Percentiles rank a stretch among this genome's conserved stretches.
Evolutionary conservation across 2,797 vertebrate species (phyloP).

Genomic region (Sebastes taczanowskii): DNA sequence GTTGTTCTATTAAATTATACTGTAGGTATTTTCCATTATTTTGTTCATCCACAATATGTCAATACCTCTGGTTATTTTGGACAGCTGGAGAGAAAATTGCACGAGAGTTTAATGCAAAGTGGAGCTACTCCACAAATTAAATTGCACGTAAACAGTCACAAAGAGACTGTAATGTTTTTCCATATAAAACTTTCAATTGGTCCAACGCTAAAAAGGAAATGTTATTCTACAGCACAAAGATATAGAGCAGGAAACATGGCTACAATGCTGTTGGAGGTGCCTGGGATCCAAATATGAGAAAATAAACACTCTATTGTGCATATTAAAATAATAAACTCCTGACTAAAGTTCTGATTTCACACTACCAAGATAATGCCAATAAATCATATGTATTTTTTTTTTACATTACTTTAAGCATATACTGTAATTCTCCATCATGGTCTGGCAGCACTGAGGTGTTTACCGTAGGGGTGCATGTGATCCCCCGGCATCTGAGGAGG

Average conservation of each 20-base stretch:
- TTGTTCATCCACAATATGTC: not conserved
- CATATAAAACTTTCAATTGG: not conserved
- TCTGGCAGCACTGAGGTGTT: conserved; percentile 34
- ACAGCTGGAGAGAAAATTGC: not conserved
- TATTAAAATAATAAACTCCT: not conserved
- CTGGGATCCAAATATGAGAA: not conserved
- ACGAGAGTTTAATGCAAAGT: not conserved
- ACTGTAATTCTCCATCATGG: not conserved
- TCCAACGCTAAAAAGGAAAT: not conserved
- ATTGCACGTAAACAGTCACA: too few species aligned
- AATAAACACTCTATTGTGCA: not conserved
- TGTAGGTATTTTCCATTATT: not conserved
- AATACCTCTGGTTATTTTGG: not conserved
- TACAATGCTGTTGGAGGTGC: not conserved
- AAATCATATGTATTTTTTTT: not conserved
- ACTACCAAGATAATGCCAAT: not conserved
- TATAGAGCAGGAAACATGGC: not conserved
- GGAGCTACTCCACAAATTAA: too few species aligned
- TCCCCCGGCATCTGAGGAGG: conserved; percentile 98
- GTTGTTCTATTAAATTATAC: not conserved
- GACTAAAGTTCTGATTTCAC: not conserved
- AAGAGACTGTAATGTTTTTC: not conserved
- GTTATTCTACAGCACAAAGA: not conserved
- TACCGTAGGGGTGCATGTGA: conserved; percentile 98
- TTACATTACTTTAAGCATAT: not conserved